Base-by-base conservation (phyloP, 2,888 invertebrate species). In the Euclidia mi region DNA sequence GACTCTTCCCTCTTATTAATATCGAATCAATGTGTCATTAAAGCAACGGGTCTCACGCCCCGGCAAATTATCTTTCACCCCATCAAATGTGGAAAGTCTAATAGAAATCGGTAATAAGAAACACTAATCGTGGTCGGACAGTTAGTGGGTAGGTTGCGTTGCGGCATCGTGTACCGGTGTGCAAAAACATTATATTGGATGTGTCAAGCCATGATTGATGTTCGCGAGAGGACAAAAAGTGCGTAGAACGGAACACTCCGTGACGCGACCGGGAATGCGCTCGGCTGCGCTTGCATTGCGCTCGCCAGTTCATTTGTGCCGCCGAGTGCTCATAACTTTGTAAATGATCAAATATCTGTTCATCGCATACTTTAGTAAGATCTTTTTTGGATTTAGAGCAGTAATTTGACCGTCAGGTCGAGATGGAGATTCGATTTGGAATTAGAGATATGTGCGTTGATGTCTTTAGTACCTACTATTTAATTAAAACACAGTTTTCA, bases 141-240 rank as follows among this genome's bases (percentile, higher is more conserved):
- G 87, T 87, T 88, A 87, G 75, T 80, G 80, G 82, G 38, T 40
- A 74, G 74, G 28, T 29, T 15, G 82, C 78, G 78, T 41, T 37
- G 82, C 79, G 78, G 78, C 77, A 77, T 84, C 80, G 83, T 80
- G 82, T 81, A 80, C 78, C 79, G 75, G 79, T 72, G 80, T 68
- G 84, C 88, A 94, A 94, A 94, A 94, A 93, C 86, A 85, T 52
- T 81, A 93, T 93, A 94, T 94, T 94, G 94, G 94, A 94, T 92
- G 90, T 93, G 94, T 94, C 94, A 94, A 84, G 90, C 81, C 79
- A 92, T 94, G 94, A 94, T 94, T 89, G 92, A 94, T 94, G 94
- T 83, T 87, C 84, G 76, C 65, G 80, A 65, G 78, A 59, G 76
- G 58, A 60, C 56, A 86, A 87, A 94, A 92, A 92, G 91, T 91